Conservation (phyloP, 2,888 invertebrate species). For the Chironomus riparius region DNA sequence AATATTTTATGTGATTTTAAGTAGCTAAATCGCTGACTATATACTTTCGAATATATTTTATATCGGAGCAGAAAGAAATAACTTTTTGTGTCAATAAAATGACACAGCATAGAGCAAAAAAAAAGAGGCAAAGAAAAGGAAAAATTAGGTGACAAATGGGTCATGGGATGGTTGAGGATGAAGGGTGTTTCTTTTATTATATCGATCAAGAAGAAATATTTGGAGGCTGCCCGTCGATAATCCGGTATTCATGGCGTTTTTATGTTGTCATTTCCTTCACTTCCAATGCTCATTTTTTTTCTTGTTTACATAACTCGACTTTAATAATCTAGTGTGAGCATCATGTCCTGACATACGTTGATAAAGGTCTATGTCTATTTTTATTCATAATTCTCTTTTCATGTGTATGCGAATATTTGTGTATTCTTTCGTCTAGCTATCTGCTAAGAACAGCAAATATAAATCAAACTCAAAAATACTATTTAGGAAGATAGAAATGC, state of each 20-base stretch:
- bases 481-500: no score
- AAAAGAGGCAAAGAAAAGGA: no score
- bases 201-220: neutral
- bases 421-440: no score
- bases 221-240: slow-evolving; percentile 29
- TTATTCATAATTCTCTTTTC: neutral
- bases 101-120: neutral
- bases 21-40: neutral
- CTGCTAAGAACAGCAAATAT: no score
- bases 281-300: neutral
- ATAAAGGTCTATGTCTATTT: slow-evolving; percentile 2
- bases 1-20: slow-evolving; percentile 28
- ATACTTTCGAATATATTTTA: slow-evolving; percentile 20
- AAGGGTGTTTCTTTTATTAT: neutral
- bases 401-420: neutral
- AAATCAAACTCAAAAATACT: no score
- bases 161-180: neutral
- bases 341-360: neutral
- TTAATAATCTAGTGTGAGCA: neutral
- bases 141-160: neutral
- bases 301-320: neutral
- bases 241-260: neutral
- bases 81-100: no score
- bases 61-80: neutral
- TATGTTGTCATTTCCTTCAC: no score